These are phyloP conservation scores for Cavia aperea DNA, from an alignment of 2,113 vertebrate species.

Conservation along the genomic window DNA sequence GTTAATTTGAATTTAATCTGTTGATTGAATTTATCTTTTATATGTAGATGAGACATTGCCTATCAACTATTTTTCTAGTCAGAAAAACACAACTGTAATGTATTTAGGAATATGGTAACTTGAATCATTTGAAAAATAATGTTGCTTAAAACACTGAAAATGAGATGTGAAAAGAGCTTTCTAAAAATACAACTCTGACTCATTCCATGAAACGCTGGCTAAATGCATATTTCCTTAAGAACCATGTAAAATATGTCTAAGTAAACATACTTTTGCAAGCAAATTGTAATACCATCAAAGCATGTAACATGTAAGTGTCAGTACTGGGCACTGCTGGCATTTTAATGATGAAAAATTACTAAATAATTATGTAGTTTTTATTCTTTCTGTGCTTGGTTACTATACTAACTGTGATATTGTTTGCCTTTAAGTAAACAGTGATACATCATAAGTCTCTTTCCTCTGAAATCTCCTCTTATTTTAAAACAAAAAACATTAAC, in stretches of 20 bases:
- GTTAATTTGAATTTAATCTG: too few relatives aligned
- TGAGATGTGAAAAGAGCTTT: background rate
- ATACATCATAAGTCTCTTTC: background rate
- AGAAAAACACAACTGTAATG: background rate
- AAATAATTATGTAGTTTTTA: slow-evolving; percentile 50
- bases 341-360: background rate
- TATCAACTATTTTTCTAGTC: background rate
- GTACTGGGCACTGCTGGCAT: background rate
- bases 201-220: slow-evolving; percentile 13
- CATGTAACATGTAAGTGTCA: slow-evolving; percentile 35
- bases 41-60: background rate
- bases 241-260: slow-evolving; percentile 49
- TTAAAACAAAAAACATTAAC: background rate
- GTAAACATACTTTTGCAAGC: slow-evolving; percentile 54
- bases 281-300: slow-evolving; percentile 41
- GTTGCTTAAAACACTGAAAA: background rate
- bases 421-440: background rate
- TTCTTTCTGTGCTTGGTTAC: background rate
- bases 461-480: background rate
- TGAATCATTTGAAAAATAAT: background rate
- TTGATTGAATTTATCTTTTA: background rate
- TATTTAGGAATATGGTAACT: background rate
- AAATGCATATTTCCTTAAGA: slow-evolving; percentile 46
- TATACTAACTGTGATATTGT: background rate
- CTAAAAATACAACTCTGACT: background rate